Conservation (phyloP, 2,113 vertebrate genomes). For the Chunga burmeisteri region DNA sequence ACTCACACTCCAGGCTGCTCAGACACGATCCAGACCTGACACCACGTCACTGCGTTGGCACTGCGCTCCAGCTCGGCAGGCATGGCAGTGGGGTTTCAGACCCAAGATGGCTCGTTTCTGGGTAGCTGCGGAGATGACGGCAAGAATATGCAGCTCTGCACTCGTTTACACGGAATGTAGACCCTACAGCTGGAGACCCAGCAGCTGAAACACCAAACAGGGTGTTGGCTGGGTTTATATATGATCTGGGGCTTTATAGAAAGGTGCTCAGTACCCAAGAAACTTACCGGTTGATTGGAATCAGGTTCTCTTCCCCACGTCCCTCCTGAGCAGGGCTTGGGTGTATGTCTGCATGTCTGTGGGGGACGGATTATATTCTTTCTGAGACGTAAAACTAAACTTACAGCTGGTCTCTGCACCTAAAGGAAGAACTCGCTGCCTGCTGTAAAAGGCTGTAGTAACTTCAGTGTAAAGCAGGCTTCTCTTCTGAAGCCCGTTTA, state of each 20-base stretch:
- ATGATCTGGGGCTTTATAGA: background rate
- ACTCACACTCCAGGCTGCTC: background rate
- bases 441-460: background rate
- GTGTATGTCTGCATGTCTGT: fast-evolving
- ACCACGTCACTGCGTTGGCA: background rate
- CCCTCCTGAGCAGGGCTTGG: background rate
- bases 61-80: fast-evolving
- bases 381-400: background rate
- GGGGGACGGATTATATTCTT: background rate
- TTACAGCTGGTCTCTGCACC: background rate
- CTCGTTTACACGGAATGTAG: background rate
- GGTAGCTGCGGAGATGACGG: background rate
- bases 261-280: background rate
- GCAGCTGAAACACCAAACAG: background rate
- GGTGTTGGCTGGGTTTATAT: background rate
- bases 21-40: background rate
- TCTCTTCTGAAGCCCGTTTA: background rate
- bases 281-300: background rate
- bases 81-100: background rate
- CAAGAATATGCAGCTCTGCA: background rate
- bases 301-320: background rate
- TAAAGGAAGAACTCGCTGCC: background rate
- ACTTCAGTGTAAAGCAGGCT: background rate
- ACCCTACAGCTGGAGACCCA: background rate
- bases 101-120: background rate